Evolutionary conservation across 2,888 invertebrate species (phyloP).

Genomic region (Cheilosia urbana): DNA sequence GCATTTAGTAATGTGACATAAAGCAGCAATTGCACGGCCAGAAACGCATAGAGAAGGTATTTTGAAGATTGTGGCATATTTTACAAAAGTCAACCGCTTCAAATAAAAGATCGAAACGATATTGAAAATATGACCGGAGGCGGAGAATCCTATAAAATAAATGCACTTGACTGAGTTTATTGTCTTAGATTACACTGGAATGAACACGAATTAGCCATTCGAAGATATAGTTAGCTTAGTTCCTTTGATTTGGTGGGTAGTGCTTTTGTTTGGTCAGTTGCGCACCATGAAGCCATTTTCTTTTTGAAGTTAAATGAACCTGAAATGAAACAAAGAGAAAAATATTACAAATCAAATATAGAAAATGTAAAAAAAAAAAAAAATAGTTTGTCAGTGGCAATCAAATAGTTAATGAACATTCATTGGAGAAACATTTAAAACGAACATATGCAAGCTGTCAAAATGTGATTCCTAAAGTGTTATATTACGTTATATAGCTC

Average conservation of each 20-base stretch:
- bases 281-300: slow-evolving; percentile 40
- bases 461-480: too few relatives aligned
- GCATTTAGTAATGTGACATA: slow-evolving; percentile 37
- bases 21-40: slow-evolving; percentile 34
- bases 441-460: too few relatives aligned
- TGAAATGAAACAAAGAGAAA: slow-evolving; percentile 17
- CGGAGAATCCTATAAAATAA: slow-evolving; percentile 11
- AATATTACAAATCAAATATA: too few relatives aligned
- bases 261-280: not conserved
- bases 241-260: slow-evolving; percentile 10
- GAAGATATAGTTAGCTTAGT: slow-evolving; percentile 14
- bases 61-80: slow-evolving; percentile 50
- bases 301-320: not conserved
- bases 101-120: slow-evolving; percentile 3
- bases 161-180: slow-evolving; percentile 14
- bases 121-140: not conserved
- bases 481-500: too few relatives aligned
- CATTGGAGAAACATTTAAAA: too few relatives aligned
- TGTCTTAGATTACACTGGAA: slow-evolving; percentile 13
- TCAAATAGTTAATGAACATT: too few relatives aligned
- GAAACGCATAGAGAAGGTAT: slow-evolving; percentile 12
- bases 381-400: too few relatives aligned
- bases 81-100: not conserved
- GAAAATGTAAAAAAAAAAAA: too few relatives aligned
- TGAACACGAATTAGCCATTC: slow-evolving; percentile 27